Evolutionary conservation across 2,113 vertebrate genomes (phyloP), one percentile per base, ranked within the genome.

Genomic region (Oophaga pumilio): DNA sequence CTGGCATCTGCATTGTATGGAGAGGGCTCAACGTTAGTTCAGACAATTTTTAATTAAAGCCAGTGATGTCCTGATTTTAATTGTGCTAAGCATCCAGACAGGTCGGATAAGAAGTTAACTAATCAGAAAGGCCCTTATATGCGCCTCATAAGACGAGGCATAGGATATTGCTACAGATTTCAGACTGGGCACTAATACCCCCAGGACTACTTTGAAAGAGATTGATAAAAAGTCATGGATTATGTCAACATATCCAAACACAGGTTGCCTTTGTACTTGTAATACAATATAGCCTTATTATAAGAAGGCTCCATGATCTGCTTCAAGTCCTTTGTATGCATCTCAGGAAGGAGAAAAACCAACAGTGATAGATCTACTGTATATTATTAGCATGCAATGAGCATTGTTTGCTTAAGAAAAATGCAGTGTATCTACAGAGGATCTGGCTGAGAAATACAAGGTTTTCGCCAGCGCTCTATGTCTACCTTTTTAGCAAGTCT

Each of bases 401-500:
- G 49, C 20, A 53, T n/a, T n/a, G 43, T 50, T 50, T 76, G 12
- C 28, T 8, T 50, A 76, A 49, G 73, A 7, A 53, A 76, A n/a
- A 76, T 20, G 1, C 3, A 22, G 62, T 4, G 7, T 33, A 73
- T 73, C 24, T 62, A n/a, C 17, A 60, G 33, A 22, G 53, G 56
- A 24, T 4, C 53, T 24, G 15, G 20, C 26, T 22, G 68, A 85
- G 53, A 85, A 43, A 22, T 74, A 60, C 26, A 22, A 20, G 17
- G 43, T 73, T 26, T 74, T 33, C 8, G 14, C 53, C 53, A 18
- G 20, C 11, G 22, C 50, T 74, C 43, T 8, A 18, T 24, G 1
- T 62, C 33, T 53, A 71, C 22, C 66, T 57, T 84, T 84, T 76
- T 43, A 77, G 57, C 57, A 76, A 76, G 56, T 74, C 56, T 62